Evolutionary conservation across 2,113 vertebrate species (phyloP), one percentile per base, ranked within the genome.

Genomic region (Sporophila hypoxantha): DNA sequence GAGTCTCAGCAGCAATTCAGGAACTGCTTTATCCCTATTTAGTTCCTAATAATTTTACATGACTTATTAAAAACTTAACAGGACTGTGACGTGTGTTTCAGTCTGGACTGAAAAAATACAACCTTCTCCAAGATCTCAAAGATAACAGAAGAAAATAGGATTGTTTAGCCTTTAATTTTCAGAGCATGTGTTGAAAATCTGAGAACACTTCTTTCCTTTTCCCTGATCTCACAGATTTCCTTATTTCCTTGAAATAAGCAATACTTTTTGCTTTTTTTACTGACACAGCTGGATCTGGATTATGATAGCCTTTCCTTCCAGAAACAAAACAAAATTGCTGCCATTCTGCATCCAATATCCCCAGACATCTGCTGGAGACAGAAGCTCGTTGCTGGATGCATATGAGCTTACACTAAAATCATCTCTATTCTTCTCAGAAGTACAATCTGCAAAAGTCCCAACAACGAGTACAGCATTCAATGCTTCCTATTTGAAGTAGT

Each of bases 301-400:
- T 90, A 79, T 42, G 74, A 78, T 34, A 91, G 88, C 39, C 80
- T 77, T 75, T 91, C 89, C 86, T 88, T 88, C 75, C 67, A 93
- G 66, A 93, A 92, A 95, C 89, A 93, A 95, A 95, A 85, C 67
- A 85, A 91, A 95, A 95, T 78, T 89, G 90, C 91, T 84, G 73
- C 75, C 70, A 86, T 81, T 95, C 76, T 92, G 89, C 74, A 88
- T 66, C 62, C 87, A 91, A 86, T 82, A 92, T 91, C 83, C 83
- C 70, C 90, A 90, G 83, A 82, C 90, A 94, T 88, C 90, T 94
- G 91, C 74, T 74, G 56, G 86, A 93, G 70, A 84, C 77, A 91
- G 80, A 76, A 91, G 67, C 74, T 89, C 39, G 4, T 89, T 80
- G 83, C 88, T 80, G 80, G 82, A 90, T 92, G 80, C 59, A 8